Conservation (phyloP, 2,113 vertebrate species). For the Macrotus californicus region DNA sequence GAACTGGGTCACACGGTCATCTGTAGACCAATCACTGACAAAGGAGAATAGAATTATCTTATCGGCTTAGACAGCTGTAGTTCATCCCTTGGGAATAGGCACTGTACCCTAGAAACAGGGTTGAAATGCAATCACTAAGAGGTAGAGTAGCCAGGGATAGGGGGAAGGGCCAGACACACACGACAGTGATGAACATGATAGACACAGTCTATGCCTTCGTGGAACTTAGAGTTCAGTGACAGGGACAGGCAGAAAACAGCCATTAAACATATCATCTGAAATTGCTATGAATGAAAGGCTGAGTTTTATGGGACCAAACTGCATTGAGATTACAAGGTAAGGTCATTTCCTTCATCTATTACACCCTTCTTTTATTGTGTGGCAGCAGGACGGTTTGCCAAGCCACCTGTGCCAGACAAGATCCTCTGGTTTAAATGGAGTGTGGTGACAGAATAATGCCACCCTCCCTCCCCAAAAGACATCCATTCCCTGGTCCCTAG, state of each 20-base stretch:
- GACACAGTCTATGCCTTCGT: not conserved
- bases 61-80: not conserved
- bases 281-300: not conserved
- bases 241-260: not conserved
- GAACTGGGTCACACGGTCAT: not conserved
- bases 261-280: not conserved
- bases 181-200: not conserved
- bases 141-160: not conserved
- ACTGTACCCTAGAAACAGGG: not conserved
- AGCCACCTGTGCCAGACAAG: not conserved
- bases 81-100: not conserved
- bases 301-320: not conserved
- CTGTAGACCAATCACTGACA: not conserved
- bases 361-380: not conserved
- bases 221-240: not conserved
- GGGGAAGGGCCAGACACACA: not conserved
- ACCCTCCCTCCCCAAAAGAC: rapidly evolving
- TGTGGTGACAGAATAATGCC: not conserved
- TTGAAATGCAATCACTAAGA: not conserved
- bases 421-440: not conserved
- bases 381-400: not conserved
- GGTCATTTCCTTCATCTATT: not conserved
- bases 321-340: not conserved
- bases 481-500: not conserved
- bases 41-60: not conserved